phyloP scores from a whole-genome alignment of 2,888 invertebrate species.

The Eupithecia inturbata region DNA sequence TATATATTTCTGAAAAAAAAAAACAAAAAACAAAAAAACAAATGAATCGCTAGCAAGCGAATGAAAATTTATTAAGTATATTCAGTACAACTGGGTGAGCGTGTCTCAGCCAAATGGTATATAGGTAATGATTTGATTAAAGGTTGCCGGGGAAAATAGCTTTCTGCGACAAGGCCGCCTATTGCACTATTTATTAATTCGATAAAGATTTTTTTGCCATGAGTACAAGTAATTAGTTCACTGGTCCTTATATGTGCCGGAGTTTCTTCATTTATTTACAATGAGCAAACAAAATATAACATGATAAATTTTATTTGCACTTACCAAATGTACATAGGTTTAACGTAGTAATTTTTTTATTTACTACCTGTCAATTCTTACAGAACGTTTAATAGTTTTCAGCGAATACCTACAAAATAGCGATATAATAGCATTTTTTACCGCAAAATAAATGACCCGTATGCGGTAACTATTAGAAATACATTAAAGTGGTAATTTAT shows the following conservation, averaged over 20 bases:
- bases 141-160: not conserved
- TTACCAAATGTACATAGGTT: too few relatives aligned
- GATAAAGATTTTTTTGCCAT: not conserved
- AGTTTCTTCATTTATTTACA: too few relatives aligned
- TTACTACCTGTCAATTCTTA: not conserved
- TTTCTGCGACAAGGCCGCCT: not conserved
- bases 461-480: constrained; percentile 60
- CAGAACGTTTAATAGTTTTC: not conserved
- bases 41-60: too few relatives aligned
- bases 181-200: not conserved
- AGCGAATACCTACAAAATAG: constrained; percentile 1
- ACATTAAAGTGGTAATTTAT: constrained; percentile 21
- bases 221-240: not conserved
- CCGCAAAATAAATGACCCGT: constrained; percentile 74
- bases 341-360: not conserved
- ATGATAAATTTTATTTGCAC: too few relatives aligned
- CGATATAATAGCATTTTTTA: constrained; percentile 51
- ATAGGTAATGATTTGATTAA: not conserved
- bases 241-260: too few relatives aligned
- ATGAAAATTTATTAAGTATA: too few relatives aligned
- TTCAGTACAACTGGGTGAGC: not conserved
- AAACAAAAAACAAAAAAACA: too few relatives aligned
- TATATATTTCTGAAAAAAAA: too few relatives aligned
- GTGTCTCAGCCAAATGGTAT: not conserved
- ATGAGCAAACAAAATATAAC: too few relatives aligned